These are phyloP conservation scores for Erpornis zantholeuca DNA, from an alignment of 2,113 vertebrate species.

Conservation along the genomic window DNA sequence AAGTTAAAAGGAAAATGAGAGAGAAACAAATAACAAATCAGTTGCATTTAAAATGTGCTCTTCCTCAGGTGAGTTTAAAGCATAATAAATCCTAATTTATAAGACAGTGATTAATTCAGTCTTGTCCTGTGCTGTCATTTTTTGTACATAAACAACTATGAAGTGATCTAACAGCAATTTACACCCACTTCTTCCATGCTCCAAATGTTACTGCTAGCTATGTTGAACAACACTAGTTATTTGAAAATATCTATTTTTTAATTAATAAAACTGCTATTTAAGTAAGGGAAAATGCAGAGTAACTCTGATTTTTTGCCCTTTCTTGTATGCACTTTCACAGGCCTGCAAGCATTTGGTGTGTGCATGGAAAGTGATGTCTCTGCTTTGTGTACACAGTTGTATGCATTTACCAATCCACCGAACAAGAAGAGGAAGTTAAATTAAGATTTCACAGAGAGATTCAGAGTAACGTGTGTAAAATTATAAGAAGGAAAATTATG, in stretches of 20 bases:
- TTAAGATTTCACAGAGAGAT: background rate
- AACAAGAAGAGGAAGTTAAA: background rate
- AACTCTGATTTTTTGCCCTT: background rate
- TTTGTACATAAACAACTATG: accelerated
- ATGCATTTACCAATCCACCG: background rate
- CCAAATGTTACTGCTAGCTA: background rate
- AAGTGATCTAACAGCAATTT: background rate
- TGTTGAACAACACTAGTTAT: background rate
- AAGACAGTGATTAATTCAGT: background rate
- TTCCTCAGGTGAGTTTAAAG: background rate
- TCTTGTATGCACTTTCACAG: background rate
- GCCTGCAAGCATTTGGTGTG: background rate
- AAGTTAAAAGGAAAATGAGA: background rate
- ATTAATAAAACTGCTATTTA: background rate
- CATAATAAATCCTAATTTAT: conserved; percentile 6
- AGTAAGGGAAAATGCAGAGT: background rate
- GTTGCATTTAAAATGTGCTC: background rate
- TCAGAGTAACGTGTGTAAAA: background rate
- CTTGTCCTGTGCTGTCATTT: background rate
- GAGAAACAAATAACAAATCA: background rate
- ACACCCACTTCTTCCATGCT: background rate
- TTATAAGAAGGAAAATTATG: background rate
- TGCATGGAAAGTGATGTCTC: background rate
- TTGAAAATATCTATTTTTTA: background rate
- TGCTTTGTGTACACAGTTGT: background rate